phyloP scores from a whole-genome alignment of 1,140 invertebrate species.

The Drosophila azteca region DNA sequence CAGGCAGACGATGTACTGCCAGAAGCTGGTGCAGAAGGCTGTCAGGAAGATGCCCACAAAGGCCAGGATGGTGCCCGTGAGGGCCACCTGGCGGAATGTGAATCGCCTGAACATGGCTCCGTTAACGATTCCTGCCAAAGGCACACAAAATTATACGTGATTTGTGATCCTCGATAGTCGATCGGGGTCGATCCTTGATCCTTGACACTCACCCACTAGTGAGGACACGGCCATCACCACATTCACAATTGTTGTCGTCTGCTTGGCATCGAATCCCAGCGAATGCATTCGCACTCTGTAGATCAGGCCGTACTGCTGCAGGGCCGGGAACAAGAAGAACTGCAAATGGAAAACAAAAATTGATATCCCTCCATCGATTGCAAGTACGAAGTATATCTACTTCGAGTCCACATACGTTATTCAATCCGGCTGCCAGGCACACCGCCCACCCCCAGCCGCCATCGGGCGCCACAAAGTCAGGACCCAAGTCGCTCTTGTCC shows the following conservation, averaged over 20 bases:
- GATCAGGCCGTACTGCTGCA: constrained; percentile 88
- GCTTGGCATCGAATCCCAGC: constrained; percentile 86
- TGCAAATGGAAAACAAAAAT: constrained; percentile 61
- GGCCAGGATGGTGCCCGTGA: constrained; percentile 53
- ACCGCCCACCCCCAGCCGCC: constrained; percentile 83
- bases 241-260: constrained; percentile 88
- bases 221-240: constrained; percentile 87
- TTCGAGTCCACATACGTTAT: constrained; percentile 58
- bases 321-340: constrained; percentile 86
- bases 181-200: not conserved
- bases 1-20: constrained; percentile 65
- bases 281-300: constrained; percentile 86
- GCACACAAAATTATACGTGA: not conserved
- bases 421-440: constrained; percentile 74
- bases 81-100: constrained; percentile 73
- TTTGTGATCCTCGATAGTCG: not conserved
- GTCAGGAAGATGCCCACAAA: constrained; percentile 64
- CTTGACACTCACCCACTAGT: constrained; percentile 84
- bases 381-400: not conserved
- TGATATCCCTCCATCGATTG: not conserved
- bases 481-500: constrained; percentile 78
- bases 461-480: constrained; percentile 80
- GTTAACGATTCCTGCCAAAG: constrained; percentile 65
- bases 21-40: constrained; percentile 65
- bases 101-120: constrained; percentile 77